These are phyloP conservation scores for Dolichoris vasculosae DNA, from an alignment of 1,140 invertebrate species.

Conservation along the genomic window DNA sequence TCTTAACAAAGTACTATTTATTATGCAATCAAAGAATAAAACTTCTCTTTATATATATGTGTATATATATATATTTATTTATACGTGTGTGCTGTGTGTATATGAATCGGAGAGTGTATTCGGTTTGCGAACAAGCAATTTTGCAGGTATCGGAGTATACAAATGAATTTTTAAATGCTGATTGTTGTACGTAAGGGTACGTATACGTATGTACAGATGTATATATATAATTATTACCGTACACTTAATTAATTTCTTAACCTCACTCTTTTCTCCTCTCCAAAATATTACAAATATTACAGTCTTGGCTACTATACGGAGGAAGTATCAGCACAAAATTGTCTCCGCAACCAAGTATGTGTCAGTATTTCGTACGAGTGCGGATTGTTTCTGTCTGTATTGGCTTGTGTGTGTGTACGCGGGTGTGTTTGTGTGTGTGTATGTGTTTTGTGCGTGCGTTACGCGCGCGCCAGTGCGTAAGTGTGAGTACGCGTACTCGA, in stretches of 20 bases:
- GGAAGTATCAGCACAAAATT: not conserved
- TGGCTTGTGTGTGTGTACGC: not conserved
- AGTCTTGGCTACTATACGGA: not conserved
- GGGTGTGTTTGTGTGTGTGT: not conserved
- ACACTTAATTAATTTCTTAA: slow-evolving; percentile 12
- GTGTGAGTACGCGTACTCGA: not conserved
- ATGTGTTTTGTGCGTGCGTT: not conserved
- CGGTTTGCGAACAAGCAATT: too few species aligned
- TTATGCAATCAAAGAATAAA: slow-evolving; percentile 13
- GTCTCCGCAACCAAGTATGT: not conserved
- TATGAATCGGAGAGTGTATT: too few species aligned
- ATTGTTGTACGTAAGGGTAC: not conserved
- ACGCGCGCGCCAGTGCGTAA: not conserved
- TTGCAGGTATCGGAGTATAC: too few species aligned
- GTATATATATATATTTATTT: not conserved
- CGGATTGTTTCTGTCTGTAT: not conserved
- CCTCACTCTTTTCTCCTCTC: not conserved
- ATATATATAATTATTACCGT: slow-evolving; percentile 12
- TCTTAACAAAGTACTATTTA: slow-evolving; percentile 18
- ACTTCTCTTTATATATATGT: not conserved
- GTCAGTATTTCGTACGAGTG: too few species aligned
- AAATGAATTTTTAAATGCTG: too few species aligned
- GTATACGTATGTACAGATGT: not conserved
- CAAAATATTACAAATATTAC: not conserved
- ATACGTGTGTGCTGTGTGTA: not conserved